These are phyloP conservation scores for Synergus japonicus DNA, from an alignment of 2,888 invertebrate species.

Conservation along the genomic window DNA sequence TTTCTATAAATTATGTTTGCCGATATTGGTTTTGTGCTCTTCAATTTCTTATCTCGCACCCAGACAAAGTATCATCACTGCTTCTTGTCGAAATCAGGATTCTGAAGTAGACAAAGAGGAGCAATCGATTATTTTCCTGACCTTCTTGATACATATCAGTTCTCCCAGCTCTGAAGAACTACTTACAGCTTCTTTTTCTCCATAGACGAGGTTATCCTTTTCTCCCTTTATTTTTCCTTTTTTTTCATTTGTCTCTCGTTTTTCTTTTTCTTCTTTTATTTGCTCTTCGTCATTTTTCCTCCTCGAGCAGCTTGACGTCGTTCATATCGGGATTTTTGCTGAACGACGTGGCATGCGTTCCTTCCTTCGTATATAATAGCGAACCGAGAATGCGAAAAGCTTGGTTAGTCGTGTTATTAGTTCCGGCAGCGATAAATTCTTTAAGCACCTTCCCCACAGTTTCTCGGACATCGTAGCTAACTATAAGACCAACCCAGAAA, in stretches of 20 bases:
- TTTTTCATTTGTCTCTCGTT: background rate
- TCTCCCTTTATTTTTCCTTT: background rate
- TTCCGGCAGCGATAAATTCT: conserved; percentile 52
- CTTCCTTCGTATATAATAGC: conserved; percentile 40
- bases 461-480: conserved; percentile 27
- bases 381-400: conserved; percentile 45
- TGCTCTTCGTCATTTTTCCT: conserved; percentile 26
- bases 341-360: conserved; percentile 46
- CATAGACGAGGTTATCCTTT: background rate
- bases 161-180: background rate
- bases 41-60: background rate
- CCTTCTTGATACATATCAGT: conserved; percentile 15
- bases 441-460: conserved; percentile 29
- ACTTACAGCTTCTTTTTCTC: background rate
- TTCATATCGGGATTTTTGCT: conserved; percentile 49
- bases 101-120: conserved; percentile 25
- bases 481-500: background rate
- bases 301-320: conserved; percentile 5
- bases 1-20: background rate
- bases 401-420: conserved; percentile 51
- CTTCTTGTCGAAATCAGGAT: conserved; percentile 27
- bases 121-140: conserved; percentile 18
- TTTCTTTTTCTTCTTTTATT: background rate
- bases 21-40: background rate
- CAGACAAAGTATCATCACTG: conserved; percentile 34